Percentiles rank a stretch among this genome's conserved stretches.
Evolutionary conservation across 2,888 invertebrate genomes (phyloP).

Genomic region (Corbicula japonica): DNA sequence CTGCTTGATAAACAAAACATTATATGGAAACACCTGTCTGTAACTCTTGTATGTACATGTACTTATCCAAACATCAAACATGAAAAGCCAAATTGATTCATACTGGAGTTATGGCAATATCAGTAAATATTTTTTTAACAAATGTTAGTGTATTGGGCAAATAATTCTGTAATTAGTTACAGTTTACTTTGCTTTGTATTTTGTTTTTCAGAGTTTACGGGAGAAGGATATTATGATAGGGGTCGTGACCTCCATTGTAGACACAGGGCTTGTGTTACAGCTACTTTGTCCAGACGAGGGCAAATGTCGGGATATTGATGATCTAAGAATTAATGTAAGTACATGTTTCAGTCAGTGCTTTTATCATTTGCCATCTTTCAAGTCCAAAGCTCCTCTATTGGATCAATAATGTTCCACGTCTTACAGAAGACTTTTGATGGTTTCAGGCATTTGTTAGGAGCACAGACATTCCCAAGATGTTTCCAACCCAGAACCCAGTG

Average conservation of each 20-base stretch:
- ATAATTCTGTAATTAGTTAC: no score
- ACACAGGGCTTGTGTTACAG: slow-evolving; percentile 89
- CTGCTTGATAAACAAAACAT: no score
- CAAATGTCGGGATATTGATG: slow-evolving; percentile 93
- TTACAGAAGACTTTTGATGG: neutral
- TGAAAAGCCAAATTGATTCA: no score
- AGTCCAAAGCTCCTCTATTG: neutral
- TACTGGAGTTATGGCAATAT: no score
- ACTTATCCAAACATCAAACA: no score
- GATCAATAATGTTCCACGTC: neutral
- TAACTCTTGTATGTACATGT: no score
- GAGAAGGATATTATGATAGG: slow-evolving; percentile 86
- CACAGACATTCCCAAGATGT: slow-evolving; percentile 82
- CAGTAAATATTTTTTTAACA: no score
- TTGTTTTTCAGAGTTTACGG: slow-evolving; percentile 85
- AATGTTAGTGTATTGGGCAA: no score
- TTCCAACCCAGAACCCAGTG: slow-evolving; percentile 82
- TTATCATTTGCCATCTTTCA: neutral
- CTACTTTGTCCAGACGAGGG: slow-evolving; percentile 94
- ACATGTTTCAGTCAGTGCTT: neutral
- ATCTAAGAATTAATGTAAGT: slow-evolving; percentile 94
- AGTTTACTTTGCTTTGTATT: neutral
- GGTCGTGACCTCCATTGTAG: slow-evolving; percentile 84
- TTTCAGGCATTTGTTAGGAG: slow-evolving; percentile 84
- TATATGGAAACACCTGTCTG: no score